phyloP scores from a whole-genome alignment of 2,113 vertebrate species.

The Fulica atra region DNA sequence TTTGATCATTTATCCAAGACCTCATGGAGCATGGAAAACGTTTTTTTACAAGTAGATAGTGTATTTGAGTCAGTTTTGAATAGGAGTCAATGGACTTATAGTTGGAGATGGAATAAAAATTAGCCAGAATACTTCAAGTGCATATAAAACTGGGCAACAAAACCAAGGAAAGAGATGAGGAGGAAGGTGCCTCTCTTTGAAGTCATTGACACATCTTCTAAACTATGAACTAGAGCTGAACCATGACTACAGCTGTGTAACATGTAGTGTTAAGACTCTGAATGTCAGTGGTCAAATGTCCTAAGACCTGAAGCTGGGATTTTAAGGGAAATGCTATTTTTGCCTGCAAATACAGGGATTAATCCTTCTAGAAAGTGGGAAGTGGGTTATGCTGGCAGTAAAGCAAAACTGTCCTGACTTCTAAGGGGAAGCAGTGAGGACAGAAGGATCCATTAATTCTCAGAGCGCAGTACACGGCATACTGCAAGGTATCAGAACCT shows the following conservation, averaged over 20 bases:
- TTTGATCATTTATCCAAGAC: not conserved
- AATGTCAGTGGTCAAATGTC: not conserved
- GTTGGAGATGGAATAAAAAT: not conserved
- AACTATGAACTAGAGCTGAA: not conserved
- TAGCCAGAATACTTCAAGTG: not conserved
- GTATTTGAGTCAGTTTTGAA: not conserved
- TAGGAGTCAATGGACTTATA: not conserved
- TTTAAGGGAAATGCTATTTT: not conserved
- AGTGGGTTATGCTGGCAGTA: not conserved
- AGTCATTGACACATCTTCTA: not conserved
- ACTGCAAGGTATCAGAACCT: not conserved
- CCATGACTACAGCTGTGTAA: not conserved
- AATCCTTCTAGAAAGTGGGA: not conserved
- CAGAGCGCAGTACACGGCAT: not conserved
- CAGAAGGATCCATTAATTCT: not conserved
- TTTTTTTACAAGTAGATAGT: not conserved
- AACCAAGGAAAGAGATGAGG: not conserved
- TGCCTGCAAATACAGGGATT: not conserved
- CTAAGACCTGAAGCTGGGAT: not conserved
- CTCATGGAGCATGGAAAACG: not conserved
- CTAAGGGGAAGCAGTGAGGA: not conserved
- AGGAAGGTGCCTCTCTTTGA: not conserved
- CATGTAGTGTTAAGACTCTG: not conserved
- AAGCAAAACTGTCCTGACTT: not conserved
- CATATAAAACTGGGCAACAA: not conserved